phyloP scores from a whole-genome alignment of 1,140 invertebrate genomes.

The Psix sp. region DNA sequence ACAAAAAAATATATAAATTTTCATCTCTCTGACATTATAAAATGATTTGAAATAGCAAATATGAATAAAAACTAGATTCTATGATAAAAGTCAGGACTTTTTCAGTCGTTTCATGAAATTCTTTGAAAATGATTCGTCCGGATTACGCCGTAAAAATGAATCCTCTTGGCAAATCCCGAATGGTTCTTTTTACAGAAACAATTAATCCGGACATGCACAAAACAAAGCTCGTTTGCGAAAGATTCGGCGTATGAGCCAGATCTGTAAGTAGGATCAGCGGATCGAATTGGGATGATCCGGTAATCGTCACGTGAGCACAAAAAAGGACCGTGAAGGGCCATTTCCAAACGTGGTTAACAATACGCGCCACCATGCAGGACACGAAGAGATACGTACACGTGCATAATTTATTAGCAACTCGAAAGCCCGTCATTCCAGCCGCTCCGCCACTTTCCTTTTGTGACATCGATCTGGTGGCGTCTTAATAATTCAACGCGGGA shows the following conservation, averaged over 20 bases:
- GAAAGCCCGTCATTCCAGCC: constrained; percentile 76
- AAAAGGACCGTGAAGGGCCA: constrained; percentile 45
- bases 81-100: too few species aligned
- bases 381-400: constrained; percentile 67
- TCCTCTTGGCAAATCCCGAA: constrained; percentile 3
- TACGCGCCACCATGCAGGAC: constrained; percentile 60
- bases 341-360: constrained; percentile 63
- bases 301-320: constrained; percentile 40
- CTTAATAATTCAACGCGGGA: constrained; percentile 77
- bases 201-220: constrained; percentile 12
- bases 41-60: too few species aligned
- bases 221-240: constrained; percentile 28
- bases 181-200: constrained; percentile 4
- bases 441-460: constrained; percentile 73
- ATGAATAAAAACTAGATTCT: too few species aligned
- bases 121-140: too few species aligned
- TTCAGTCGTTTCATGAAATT: too few species aligned
- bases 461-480: constrained; percentile 75
- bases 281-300: constrained; percentile 40
- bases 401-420: constrained; percentile 74
- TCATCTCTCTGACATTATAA: too few species aligned
- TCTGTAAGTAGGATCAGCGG: constrained; percentile 33
- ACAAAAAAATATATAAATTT: too few species aligned
- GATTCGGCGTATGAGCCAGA: constrained; percentile 21
- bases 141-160: too few species aligned